A percentile compares a stretch with the other conserved stretches of the same genome.
phyloP scores from a whole-genome alignment of 2,888 invertebrate genomes.

The Opisthograptis luteolata region DNA sequence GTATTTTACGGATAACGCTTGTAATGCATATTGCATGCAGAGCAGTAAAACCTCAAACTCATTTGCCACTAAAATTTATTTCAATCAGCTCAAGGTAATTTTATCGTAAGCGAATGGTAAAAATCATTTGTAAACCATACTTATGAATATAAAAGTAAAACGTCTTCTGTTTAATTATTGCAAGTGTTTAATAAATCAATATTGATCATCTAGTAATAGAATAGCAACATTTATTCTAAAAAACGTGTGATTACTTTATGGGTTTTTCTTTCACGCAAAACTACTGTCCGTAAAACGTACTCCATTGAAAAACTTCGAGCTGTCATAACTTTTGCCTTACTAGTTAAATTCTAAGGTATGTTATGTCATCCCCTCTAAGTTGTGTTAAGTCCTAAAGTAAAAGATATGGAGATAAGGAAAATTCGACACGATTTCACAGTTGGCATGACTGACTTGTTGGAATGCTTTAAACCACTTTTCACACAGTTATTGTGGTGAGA shows the following conservation, averaged over 20 bases:
- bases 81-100: not conserved
- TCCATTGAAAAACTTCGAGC: too few relatives aligned
- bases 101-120: not conserved
- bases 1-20: constrained; percentile 4
- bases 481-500: not conserved
- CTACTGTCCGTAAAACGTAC: too few relatives aligned
- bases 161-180: too few relatives aligned
- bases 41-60: constrained; percentile 1
- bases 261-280: too few relatives aligned
- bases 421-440: constrained; percentile 12
- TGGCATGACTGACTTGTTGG: not conserved
- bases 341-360: too few relatives aligned
- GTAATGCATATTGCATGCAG: not conserved
- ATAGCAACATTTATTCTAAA: too few relatives aligned
- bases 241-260: too few relatives aligned
- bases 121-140: too few relatives aligned
- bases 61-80: not conserved
- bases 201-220: too few relatives aligned
- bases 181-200: too few relatives aligned
- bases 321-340: too few relatives aligned
- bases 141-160: too few relatives aligned
- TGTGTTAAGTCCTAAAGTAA: not conserved
- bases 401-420: constrained; percentile 1
- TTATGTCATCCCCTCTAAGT: not conserved
- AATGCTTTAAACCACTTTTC: not conserved